Conservation (phyloP, 2,113 vertebrate genomes). For the Penelope pileata region DNA sequence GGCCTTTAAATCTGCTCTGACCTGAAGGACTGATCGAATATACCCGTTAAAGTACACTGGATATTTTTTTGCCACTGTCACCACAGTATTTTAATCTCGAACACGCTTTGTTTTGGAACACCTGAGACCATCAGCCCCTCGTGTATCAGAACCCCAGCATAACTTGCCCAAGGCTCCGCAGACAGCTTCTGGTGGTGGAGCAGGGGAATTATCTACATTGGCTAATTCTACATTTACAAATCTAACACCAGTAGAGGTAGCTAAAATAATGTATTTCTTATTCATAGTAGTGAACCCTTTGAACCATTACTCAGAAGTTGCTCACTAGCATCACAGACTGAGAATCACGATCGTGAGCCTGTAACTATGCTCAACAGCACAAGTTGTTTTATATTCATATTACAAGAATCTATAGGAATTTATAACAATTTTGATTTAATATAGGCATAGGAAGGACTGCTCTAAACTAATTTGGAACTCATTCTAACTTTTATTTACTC, state of each 20-base stretch:
- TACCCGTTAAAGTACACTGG: neutral
- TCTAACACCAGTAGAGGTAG: neutral
- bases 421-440: neutral
- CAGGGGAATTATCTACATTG: neutral
- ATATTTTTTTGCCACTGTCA: neutral
- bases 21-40: conserved; percentile 33
- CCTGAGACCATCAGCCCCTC: neutral
- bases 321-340: neutral
- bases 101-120: conserved; percentile 7
- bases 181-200: neutral
- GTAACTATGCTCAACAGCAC: neutral
- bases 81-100: conserved; percentile 3
- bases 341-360: neutral
- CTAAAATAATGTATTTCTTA: neutral
- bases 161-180: neutral
- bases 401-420: neutral
- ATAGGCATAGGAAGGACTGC: neutral
- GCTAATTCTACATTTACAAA: neutral
- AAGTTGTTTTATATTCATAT: neutral
- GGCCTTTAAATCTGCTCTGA: conserved; percentile 52
- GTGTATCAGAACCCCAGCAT: neutral
- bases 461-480: neutral
- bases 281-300: neutral
- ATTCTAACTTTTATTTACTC: neutral
- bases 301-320: neutral